phyloP scores from a whole-genome alignment of 2,797 vertebrate species.

The Nyctalus aviator region DNA sequence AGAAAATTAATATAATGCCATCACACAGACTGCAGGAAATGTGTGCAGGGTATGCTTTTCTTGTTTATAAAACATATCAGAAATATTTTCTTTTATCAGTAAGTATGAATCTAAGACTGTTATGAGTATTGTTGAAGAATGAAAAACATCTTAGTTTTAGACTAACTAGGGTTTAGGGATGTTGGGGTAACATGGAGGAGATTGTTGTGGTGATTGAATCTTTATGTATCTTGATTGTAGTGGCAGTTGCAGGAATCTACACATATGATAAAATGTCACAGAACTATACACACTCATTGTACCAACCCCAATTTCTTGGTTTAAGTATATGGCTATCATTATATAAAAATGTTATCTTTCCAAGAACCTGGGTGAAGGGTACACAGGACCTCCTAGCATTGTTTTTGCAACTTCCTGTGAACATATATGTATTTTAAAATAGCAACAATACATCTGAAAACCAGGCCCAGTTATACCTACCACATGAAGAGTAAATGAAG shows the following conservation, averaged over 20 bases:
- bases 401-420: not conserved
- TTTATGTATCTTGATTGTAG: not conserved
- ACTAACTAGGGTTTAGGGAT: not conserved
- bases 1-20: not conserved
- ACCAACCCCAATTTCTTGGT: not conserved
- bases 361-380: not conserved
- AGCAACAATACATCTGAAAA: not conserved
- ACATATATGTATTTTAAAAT: not conserved
- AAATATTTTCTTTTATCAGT: not conserved
- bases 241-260: not conserved
- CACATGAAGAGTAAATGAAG: too few species aligned
- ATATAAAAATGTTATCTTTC: not conserved
- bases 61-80: not conserved
- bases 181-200: not conserved
- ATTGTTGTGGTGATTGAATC: not conserved
- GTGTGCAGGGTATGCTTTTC: not conserved
- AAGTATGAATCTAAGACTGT: not conserved
- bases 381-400: not conserved
- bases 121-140: not conserved
- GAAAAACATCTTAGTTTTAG: not conserved
- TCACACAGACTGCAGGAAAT: not conserved
- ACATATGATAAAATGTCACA: not conserved
- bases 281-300: not conserved
- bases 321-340: not conserved
- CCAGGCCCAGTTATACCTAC: too few species aligned